Evolutionary conservation across 2,888 invertebrate species (phyloP), one percentile per base, ranked within the genome.

Genomic region (Drosophila emarginata): DNA sequence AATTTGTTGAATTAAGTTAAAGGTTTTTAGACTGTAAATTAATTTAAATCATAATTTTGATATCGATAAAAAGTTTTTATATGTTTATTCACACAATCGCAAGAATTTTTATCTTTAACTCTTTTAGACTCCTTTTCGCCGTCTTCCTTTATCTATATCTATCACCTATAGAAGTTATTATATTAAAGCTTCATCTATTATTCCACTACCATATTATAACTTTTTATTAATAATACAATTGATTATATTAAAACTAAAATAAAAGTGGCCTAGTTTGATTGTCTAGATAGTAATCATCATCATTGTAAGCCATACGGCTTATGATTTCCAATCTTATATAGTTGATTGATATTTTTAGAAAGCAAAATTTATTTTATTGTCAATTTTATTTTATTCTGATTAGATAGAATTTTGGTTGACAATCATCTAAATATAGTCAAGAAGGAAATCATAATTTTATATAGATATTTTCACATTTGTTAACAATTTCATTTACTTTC

Each of bases 391-490:
- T 15, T 15, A 45, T 45, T 15, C 7, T 15, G 40, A 45, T 45
- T 45, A 45, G 21, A 45, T 45, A 45, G 18, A 45, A 12, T 45
- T 21, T 21, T 4, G 4, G 6, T 21, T 45, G 45, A 45, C 21
- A 21, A 45, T 4, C 12, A 21, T 45, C 45, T 45, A 45, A 45
- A 14, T 45, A 21, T 45, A 45, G 18, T 5, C 18, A 9, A 32
- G 5, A 12, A 21, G 45, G 12, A 45, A 45, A 45, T 45, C 45
- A 45, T 45, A 45, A 45, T 45, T 45, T 45, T 45, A 45, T 21
- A 21, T 45, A 45, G 45, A 21, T 18, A 45, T 45, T 45, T 45
- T 12, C 21, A 11, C 45, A 45, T 45, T 21, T 45, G 3, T 51
- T 51, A 28, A 5, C 53, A 53, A 53, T 28, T 53, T 28, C 53